These are phyloP conservation scores for Haliclona indistincta DNA, from an alignment of 37 sponge, comb jelly and placozoan species.

Conservation along the genomic window DNA sequence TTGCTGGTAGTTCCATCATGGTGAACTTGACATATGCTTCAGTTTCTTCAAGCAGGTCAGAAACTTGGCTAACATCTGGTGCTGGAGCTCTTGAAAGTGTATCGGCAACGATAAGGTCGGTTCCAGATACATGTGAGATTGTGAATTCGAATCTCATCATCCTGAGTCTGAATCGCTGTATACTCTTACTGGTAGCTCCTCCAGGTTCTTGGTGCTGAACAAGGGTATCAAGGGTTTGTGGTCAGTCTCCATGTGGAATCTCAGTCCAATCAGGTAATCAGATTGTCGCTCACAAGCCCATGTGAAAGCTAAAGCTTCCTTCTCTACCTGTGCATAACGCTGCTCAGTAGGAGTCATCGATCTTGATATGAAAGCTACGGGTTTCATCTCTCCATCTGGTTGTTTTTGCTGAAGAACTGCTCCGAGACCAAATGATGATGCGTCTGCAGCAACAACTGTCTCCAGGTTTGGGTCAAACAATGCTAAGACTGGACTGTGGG, in stretches of 20 bases:
- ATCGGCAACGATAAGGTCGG: conserved; percentile 50
- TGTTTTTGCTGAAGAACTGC: conserved; percentile 41
- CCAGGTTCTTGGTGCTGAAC: conserved; percentile 42
- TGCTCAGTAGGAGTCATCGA: conserved; percentile 30
- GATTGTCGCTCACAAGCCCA: conserved; percentile 40
- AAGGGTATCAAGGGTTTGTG: conserved; percentile 64
- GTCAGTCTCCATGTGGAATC: conserved; percentile 48
- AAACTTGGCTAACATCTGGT: not conserved
- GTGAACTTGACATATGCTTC: conserved; percentile 16
- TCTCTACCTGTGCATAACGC: conserved; percentile 55
- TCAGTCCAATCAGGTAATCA: conserved; percentile 30
- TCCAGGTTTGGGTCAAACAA: conserved; percentile 27
- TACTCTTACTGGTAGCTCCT: conserved; percentile 41
- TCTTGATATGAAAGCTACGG: conserved; percentile 51
- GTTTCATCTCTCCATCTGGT: conserved; percentile 15
- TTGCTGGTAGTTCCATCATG: conserved; percentile 15
- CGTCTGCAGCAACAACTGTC: conserved; percentile 18
- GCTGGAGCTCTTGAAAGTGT: conserved; percentile 41
- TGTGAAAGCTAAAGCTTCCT: conserved; percentile 41
- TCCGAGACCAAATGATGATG: too few species aligned
- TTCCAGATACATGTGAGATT: conserved; percentile 57
- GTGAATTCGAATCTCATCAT: conserved; percentile 49
- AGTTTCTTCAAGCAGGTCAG: not conserved
- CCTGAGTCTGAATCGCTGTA: conserved; percentile 46
- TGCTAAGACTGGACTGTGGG: conserved; percentile 18